phyloP scores from a whole-genome alignment of 2,888 invertebrate genomes.

The Brenthis ino region DNA sequence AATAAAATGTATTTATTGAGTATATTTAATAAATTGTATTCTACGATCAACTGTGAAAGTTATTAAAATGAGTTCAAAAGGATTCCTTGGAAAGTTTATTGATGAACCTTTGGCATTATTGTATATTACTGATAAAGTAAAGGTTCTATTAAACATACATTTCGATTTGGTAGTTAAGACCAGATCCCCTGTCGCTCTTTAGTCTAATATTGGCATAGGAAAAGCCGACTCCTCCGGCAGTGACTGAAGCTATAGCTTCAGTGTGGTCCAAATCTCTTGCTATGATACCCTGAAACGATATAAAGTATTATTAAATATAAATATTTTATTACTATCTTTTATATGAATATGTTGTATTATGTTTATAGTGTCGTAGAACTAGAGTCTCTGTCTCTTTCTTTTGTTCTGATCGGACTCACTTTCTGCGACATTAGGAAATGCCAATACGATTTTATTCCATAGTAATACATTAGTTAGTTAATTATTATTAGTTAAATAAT shows the following conservation, averaged over 20 bases:
- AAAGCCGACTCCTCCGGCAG: slow-evolving; percentile 73
- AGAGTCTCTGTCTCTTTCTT: too few species aligned
- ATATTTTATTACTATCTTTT: neutral
- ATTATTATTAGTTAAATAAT: too few species aligned
- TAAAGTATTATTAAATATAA: neutral
- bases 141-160: slow-evolving; percentile 56
- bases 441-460: too few species aligned
- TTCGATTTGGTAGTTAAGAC: slow-evolving; percentile 73
- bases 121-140: neutral
- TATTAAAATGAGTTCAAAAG: neutral
- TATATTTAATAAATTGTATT: neutral
- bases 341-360: neutral
- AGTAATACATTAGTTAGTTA: too few species aligned
- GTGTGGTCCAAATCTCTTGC: slow-evolving; percentile 74
- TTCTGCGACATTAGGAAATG: too few species aligned
- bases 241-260: slow-evolving; percentile 60
- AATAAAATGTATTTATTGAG: neutral
- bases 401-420: too few species aligned
- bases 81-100: neutral
- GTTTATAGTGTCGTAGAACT: too few species aligned
- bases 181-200: slow-evolving; percentile 72
- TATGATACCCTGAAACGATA: slow-evolving; percentile 66
- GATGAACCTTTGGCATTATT: slow-evolving; percentile 3
- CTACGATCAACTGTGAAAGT: neutral
- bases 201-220: slow-evolving; percentile 71